Base-by-base conservation (phyloP, 2,113 vertebrate species). In the Asarcornis scutulata region DNA sequence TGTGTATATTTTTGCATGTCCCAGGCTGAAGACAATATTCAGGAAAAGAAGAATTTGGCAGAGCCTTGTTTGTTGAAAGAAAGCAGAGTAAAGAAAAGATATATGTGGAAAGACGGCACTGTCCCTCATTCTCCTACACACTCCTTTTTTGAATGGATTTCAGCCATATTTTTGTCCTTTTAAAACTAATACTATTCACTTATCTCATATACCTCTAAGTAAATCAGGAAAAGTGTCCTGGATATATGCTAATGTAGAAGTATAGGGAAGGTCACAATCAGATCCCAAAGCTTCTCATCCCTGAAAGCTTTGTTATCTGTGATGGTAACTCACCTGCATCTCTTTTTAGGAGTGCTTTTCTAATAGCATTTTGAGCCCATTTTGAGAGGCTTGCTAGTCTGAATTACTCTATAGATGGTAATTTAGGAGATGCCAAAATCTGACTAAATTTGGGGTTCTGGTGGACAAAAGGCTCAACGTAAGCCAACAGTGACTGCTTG, bases 191-290 rank as follows among this genome's bases (percentile, higher is more conserved):
- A 16, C 2, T 25, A 11, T 17, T 86, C 23, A 44, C 5, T 58
- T 88, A 12, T 76, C 8, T 66, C 15, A 13, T n/a, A 21, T 20
- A 34, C 53, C 15, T 31, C 34, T 69, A 55, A 52, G 53, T 32
- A 60, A 85, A 55, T 27, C 7, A 56, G 10, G 11, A 59, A 40
- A 3, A 31, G 50, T 75, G 55, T 90, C n/a, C 58, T 56, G 16
- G 3, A 5, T 52, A 18, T 36, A 18, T 4, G 2, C 4, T 83
- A 8, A 83, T 76, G 34, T 63, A 7, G 0, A 0, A 17, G 13
- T 23, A 4, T 13, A 38, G 14, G 21, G 20, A 22, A 82, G 29
- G 48, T 55, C 38, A 72, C 46, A 72, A 17, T 13, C 21, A 23
- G 11, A 67, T 40, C 25, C 10, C 29, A 88, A n/a, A 86, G 13